Evolutionary conservation across 2,113 vertebrate genomes (phyloP).

Genomic region (Nannobrachium achirus): DNA sequence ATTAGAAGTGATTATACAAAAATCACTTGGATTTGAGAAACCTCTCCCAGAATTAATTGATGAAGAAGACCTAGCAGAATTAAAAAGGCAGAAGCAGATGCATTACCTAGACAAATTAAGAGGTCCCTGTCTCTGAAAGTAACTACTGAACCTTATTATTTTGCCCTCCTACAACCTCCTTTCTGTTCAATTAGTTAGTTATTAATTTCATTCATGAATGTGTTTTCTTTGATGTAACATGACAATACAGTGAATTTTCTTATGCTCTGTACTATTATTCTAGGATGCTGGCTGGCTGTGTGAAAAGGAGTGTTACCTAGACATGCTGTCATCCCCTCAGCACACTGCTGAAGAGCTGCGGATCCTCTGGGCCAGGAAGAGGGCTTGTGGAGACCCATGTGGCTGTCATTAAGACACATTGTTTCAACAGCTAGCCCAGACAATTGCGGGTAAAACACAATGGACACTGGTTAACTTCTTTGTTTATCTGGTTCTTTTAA

Average conservation of each 20-base stretch:
- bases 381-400: constrained; percentile 89
- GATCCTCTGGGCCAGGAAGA: constrained; percentile 86
- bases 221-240: background rate
- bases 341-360: constrained; percentile 86
- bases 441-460: constrained; percentile 51
- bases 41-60: too few species aligned
- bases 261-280: background rate
- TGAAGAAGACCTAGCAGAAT: too few species aligned
- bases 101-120: too few species aligned
- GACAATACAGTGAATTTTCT: background rate
- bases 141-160: too few species aligned
- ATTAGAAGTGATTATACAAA: too few species aligned
- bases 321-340: constrained; percentile 96
- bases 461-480: constrained; percentile 14
- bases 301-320: constrained; percentile 90
- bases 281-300: constrained; percentile 95
- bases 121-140: too few species aligned
- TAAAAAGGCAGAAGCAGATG: too few species aligned
- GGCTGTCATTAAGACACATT: constrained; percentile 70
- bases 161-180: too few species aligned
- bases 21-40: too few species aligned
- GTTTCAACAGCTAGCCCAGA: background rate
- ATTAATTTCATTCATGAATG: background rate
- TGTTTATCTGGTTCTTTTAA: constrained; percentile 24
- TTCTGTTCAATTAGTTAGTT: background rate